A percentile compares a stretch with the other conserved stretches of the same genome.
Evolutionary conservation across 2,888 invertebrate species (phyloP).

Genomic region (Hypolimnas misippus): DNA sequence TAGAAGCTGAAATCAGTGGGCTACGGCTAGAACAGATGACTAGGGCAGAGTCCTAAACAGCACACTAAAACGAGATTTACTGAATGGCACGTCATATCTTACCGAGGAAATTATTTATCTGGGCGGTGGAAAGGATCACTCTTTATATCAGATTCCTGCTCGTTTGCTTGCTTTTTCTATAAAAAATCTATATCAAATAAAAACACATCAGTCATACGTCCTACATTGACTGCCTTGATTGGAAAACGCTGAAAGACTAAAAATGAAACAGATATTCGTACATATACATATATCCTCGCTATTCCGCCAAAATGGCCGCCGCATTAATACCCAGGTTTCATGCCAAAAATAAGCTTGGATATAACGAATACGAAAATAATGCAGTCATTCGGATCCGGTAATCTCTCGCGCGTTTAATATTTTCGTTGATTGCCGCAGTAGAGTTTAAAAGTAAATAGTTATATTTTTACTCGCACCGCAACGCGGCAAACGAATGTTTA

Average conservation of each 20-base stretch:
- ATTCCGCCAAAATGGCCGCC: constrained; percentile 33
- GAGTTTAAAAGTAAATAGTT: constrained; percentile 3
- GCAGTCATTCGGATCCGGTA: constrained; percentile 25
- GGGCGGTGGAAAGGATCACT: no score
- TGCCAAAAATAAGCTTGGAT: constrained; percentile 33
- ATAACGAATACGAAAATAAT: constrained; percentile 30
- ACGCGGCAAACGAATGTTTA: neutral
- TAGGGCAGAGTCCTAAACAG: no score
- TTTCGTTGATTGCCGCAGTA: constrained; percentile 20
- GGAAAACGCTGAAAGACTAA: neutral
- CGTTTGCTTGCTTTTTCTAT: no score
- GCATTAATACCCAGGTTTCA: constrained; percentile 27
- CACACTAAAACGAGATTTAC: no score
- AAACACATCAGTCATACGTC: no score
- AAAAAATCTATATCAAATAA: no score
- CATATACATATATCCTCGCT: constrained; percentile 22
- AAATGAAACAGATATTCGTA: neutral
- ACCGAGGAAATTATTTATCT: no score
- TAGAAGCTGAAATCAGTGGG: no score
- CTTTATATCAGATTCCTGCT: no score
- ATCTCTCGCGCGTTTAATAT: constrained; percentile 29
- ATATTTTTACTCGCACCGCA: constrained; percentile 9
- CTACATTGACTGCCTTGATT: no score
- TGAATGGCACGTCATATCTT: no score
- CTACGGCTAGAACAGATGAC: no score